Percentiles rank a stretch among this genome's conserved stretches.
Conservation (phyloP, 2,888 invertebrate genomes). For the Leptopilina myrica region DNA sequence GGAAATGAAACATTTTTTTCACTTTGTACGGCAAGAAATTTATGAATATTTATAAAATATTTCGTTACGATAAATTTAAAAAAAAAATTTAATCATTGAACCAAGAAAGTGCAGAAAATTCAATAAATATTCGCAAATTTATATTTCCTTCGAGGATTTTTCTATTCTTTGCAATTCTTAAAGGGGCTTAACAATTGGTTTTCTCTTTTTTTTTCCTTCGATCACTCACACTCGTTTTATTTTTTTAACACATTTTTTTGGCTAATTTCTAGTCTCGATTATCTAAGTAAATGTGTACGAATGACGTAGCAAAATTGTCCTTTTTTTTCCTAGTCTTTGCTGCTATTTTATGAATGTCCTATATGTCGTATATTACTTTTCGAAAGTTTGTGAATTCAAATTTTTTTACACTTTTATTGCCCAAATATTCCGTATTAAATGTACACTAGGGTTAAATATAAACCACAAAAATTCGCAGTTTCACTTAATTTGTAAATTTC, state of each 20-base stretch:
- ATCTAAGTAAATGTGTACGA: constrained; percentile 26
- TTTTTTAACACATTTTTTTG: constrained; percentile 27
- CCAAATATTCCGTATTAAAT: background rate
- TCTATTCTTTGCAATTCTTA: background rate
- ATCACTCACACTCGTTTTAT: constrained; percentile 47
- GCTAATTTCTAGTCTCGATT: constrained; percentile 45
- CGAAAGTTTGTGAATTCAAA: background rate
- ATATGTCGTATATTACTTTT: background rate
- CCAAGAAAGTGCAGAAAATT: no score
- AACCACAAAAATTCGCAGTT: no score
- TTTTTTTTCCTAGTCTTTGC: constrained; percentile 4
- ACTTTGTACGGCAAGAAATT: no score
- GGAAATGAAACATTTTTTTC: no score
- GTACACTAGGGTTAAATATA: no score
- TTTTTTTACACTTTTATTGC: background rate
- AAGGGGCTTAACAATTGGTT: background rate
- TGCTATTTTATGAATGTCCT: background rate
- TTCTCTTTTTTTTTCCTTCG: constrained; percentile 44
- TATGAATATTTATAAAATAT: no score
- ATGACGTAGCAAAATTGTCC: constrained; percentile 32
- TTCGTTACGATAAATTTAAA: no score
- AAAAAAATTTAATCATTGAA: no score
- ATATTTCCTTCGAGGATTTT: no score
- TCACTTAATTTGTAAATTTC: no score
- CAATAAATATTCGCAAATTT: no score